Conservation (phyloP, 2,797 vertebrate genomes). For the Dendrocincla tyrannina region DNA sequence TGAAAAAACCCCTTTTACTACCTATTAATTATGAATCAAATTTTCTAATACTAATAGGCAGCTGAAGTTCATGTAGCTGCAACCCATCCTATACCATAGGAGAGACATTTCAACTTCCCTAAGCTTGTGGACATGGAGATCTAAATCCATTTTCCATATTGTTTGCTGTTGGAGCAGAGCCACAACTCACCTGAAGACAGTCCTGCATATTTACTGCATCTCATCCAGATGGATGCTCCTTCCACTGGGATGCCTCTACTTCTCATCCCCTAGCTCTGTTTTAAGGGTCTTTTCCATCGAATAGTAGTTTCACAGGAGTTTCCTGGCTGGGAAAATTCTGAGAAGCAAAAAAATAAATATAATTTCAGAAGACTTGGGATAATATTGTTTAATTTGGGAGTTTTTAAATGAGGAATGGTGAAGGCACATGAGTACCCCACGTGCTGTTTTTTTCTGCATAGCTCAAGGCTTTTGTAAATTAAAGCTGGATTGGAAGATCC, state of each 20-base stretch:
- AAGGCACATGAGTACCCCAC: neutral
- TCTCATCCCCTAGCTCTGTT: neutral
- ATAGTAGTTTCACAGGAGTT: neutral
- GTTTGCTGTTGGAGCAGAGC: neutral
- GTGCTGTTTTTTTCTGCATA: conserved; percentile 38
- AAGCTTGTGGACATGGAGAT: neutral
- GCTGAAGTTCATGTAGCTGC: neutral
- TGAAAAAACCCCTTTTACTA: neutral
- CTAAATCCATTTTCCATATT: neutral
- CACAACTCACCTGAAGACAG: neutral
- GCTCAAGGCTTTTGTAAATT: conserved; percentile 26
- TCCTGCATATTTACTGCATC: neutral
- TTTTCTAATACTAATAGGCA: neutral
- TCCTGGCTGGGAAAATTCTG: neutral
- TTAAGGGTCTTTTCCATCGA: neutral
- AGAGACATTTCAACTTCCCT: neutral
- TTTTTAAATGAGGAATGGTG: neutral
- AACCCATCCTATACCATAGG: neutral
- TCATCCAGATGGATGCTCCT: rapidly evolving
- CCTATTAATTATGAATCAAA: neutral
- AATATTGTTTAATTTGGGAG: neutral
- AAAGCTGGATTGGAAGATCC: conserved; percentile 35
- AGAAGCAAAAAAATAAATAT: neutral
- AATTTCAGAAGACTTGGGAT: neutral
- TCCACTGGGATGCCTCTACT: neutral